Percentiles rank a stretch among this genome's conserved stretches.
These are phyloP conservation scores for Episyrphus balteatus DNA, from an alignment of 1,140 invertebrate species.

Conservation along the genomic window DNA sequence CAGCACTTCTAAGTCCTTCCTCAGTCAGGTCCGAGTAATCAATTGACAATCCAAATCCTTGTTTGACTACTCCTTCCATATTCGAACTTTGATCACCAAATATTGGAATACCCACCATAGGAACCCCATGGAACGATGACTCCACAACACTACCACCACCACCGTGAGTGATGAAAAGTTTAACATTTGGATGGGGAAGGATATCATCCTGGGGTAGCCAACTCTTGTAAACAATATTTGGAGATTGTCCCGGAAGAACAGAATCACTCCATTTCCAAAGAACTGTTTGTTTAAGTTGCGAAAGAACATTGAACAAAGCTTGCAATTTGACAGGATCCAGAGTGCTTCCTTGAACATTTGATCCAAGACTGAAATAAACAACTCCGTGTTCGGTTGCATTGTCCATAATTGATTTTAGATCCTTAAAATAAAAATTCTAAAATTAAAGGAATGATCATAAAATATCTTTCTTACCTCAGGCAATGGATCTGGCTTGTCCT, in stretches of 20 bases:
- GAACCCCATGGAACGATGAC: conserved; percentile 37
- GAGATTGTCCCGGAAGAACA: conserved; percentile 31
- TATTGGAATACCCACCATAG: conserved; percentile 38
- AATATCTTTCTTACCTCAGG: conserved; percentile 19
- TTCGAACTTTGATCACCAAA: conserved; percentile 22
- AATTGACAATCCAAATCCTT: conserved; percentile 19
- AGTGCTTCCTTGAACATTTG: conserved; percentile 31
- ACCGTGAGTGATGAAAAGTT: conserved; percentile 42
- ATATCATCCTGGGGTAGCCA: conserved; percentile 47
- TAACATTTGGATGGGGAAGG: conserved; percentile 36
- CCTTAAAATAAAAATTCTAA: conserved; percentile 22
- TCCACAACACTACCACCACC: conserved; percentile 41
- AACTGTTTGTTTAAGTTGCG: conserved; percentile 35
- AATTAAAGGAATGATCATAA: background rate
- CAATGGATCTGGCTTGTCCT: conserved; percentile 17
- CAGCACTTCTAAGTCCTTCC: conserved; percentile 3
- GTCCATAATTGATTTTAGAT: conserved; percentile 40
- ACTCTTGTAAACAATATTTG: conserved; percentile 42
- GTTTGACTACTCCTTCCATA: conserved; percentile 2
- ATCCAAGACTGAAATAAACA: conserved; percentile 48
- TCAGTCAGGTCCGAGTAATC: conserved; percentile 2
- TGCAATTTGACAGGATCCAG: conserved; percentile 30
- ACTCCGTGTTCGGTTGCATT: conserved; percentile 36
- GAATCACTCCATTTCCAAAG: conserved; percentile 40
- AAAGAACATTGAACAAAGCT: conserved; percentile 36